Evolutionary conservation across 2,113 vertebrate genomes (phyloP).

Genomic region (Plestiodon gilberti): DNA sequence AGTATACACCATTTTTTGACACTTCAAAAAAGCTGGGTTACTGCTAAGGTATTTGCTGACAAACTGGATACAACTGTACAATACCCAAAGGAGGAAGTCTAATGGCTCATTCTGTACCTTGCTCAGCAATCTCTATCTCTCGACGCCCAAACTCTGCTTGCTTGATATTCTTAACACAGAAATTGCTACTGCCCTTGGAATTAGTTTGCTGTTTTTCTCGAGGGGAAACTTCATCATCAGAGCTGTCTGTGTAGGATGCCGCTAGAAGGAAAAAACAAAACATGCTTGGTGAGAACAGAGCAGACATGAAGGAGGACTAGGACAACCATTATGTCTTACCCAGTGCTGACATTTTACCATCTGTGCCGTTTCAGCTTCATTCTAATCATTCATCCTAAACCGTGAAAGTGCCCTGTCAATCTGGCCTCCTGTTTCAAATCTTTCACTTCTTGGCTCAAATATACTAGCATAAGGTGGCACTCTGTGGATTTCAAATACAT

Average conservation of each 20-base stretch:
- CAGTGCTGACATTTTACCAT: constrained; percentile 13
- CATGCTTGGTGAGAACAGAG: background rate
- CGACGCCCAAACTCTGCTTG: constrained; percentile 94
- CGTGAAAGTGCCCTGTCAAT: background rate
- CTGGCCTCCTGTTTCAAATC: background rate
- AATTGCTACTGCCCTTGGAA: constrained; percentile 92
- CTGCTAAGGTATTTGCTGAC: background rate
- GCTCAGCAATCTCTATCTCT: constrained; percentile 95
- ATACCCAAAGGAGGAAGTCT: background rate
- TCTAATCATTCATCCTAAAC: constrained; percentile 5
- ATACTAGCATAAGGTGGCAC: rapidly evolving
- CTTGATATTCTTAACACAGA: constrained; percentile 97
- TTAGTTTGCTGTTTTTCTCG: constrained; percentile 93
- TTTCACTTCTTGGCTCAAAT: constrained; percentile 11
- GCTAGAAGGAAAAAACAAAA: constrained; percentile 72
- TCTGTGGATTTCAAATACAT: background rate
- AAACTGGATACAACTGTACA: background rate
- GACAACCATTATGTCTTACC: background rate
- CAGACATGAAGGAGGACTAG: background rate
- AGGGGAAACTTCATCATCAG: constrained; percentile 93
- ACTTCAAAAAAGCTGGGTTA: background rate
- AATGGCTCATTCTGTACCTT: constrained; percentile 76
- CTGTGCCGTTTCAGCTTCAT: constrained; percentile 9
- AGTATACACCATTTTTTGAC: background rate
- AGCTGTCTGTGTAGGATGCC: constrained; percentile 94